Conservation (phyloP, 1,140 invertebrate species). For the Alviniconcha marisindica region DNA sequence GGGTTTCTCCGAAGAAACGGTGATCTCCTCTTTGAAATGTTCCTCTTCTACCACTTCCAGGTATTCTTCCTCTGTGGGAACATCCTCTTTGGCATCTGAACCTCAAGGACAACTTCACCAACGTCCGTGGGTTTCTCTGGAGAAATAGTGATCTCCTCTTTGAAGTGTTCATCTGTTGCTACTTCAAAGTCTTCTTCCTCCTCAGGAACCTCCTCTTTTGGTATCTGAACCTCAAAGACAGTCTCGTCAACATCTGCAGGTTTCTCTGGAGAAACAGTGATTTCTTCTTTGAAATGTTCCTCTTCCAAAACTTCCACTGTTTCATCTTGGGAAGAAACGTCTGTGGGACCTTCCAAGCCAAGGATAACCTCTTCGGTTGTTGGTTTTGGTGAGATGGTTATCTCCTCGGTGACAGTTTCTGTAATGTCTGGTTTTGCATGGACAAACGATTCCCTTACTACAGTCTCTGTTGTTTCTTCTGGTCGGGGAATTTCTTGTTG, state of each 20-base stretch:
- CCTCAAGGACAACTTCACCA: slow-evolving; percentile 26
- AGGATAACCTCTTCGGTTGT: neutral
- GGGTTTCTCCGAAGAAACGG: neutral
- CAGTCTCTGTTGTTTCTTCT: no score
- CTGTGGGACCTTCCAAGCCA: slow-evolving; percentile 23
- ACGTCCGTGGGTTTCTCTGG: slow-evolving; percentile 25
- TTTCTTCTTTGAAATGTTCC: slow-evolving; percentile 40
- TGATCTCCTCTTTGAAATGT: slow-evolving; percentile 21
- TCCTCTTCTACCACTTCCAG: neutral
- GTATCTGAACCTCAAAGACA: no score
- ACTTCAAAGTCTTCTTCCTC: slow-evolving; percentile 11
- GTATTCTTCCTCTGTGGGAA: slow-evolving; percentile 30
- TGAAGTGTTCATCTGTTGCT: no score
- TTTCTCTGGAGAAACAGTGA: slow-evolving; percentile 11
- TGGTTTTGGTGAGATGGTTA: no score
- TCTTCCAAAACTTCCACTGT: slow-evolving; percentile 30
- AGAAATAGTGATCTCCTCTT: slow-evolving; percentile 20
- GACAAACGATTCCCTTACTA: slow-evolving; percentile 22
- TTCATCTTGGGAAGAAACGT: slow-evolving; percentile 49
- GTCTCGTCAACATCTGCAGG: neutral
- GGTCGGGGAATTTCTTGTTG: slow-evolving; percentile 41
- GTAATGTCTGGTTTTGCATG: slow-evolving; percentile 2
- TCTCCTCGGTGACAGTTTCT: no score
- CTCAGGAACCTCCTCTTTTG: no score
- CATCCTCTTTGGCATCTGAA: slow-evolving; percentile 30